Evolutionary conservation across 2,113 vertebrate species (phyloP).

Genomic region (Lepidothrix coronata): DNA sequence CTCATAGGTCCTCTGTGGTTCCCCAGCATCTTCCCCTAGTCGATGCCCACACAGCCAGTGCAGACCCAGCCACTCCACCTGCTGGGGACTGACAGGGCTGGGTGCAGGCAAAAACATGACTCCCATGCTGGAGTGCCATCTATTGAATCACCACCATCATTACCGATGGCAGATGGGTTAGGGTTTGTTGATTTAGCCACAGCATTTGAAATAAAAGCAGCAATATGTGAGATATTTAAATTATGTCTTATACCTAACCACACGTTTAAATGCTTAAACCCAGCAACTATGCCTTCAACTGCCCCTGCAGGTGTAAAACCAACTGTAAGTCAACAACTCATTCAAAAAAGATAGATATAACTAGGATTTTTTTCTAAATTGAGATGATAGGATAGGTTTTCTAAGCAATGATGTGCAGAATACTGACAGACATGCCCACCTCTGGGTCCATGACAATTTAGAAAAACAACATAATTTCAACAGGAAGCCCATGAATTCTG

Average conservation of each 20-base stretch:
- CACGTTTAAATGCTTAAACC: not conserved
- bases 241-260: not conserved
- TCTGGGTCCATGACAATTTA: not conserved
- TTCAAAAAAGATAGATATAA: not conserved
- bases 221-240: not conserved
- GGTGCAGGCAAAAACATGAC: accelerated
- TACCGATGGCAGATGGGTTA: not conserved
- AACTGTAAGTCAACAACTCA: not conserved
- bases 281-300: not conserved
- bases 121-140: not conserved
- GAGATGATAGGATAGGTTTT: not conserved
- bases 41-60: not conserved
- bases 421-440: not conserved
- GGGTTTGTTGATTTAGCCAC: not conserved
- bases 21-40: accelerated
- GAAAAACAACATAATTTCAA: not conserved
- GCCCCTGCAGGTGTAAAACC: not conserved
- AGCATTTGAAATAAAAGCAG: not conserved
- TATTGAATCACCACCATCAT: not conserved
- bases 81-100: not conserved
- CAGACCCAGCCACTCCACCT: not conserved
- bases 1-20: not conserved
- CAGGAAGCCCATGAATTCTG: not conserved
- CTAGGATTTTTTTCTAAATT: not conserved
- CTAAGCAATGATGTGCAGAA: not conserved